Evolutionary conservation across 2,888 invertebrate genomes (phyloP).

Genomic region (Pterostichus niger): DNA sequence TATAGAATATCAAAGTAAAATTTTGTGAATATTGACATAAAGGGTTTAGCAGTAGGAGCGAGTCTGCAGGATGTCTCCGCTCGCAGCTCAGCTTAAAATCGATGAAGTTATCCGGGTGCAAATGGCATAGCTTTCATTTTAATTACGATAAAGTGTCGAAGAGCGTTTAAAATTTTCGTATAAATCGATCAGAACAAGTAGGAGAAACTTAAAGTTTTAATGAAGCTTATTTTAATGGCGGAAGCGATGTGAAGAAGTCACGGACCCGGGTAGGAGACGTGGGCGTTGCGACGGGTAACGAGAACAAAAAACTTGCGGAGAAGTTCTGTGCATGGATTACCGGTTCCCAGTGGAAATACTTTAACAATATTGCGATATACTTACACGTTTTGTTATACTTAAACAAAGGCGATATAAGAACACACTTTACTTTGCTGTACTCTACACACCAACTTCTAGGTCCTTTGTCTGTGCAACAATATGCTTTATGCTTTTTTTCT

Average conservation of each 20-base stretch:
- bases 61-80: neutral
- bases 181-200: constrained; percentile 56
- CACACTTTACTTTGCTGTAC: constrained; percentile 17
- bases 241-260: constrained; percentile 38
- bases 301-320: constrained; percentile 41
- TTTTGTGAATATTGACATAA: neutral
- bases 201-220: constrained; percentile 62
- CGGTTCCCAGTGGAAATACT: constrained; percentile 46
- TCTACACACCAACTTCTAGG: constrained; percentile 36
- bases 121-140: constrained; percentile 56
- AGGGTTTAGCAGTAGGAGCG: neutral
- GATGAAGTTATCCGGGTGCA: constrained; percentile 22
- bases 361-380: constrained; percentile 57
- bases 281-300: constrained; percentile 26
- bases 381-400: constrained; percentile 49
- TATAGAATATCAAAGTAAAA: too few species aligned
- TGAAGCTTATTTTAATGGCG: constrained; percentile 62
- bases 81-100: constrained; percentile 6
- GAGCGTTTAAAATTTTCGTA: constrained; percentile 58
- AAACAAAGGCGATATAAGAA: constrained; percentile 44
- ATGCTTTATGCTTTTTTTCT: constrained; percentile 39
- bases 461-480: constrained; percentile 52
- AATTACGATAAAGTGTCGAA: constrained; percentile 59
- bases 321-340: constrained; percentile 62
- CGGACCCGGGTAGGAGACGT: neutral